Evolutionary conservation across 2,113 vertebrate species (phyloP).

Genomic region (Sylvilagus bachmani): DNA sequence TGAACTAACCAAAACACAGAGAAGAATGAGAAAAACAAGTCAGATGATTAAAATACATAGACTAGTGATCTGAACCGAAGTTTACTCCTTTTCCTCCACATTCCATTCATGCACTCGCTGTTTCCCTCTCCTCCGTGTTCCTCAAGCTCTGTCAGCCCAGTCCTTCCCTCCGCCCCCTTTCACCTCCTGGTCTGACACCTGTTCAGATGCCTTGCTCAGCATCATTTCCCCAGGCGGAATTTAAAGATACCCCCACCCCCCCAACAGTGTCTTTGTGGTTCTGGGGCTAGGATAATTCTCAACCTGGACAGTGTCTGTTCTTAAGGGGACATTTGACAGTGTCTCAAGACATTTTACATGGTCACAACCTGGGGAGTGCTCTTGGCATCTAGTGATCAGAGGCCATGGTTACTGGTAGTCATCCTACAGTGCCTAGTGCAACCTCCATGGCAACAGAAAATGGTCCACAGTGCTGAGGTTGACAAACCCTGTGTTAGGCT

Average conservation of each 20-base stretch:
- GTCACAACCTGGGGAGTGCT: background rate
- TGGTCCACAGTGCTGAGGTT: background rate
- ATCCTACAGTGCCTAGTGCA: background rate
- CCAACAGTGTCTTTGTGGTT: background rate
- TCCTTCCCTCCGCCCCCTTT: background rate
- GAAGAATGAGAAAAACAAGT: background rate
- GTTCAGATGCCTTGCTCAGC: background rate
- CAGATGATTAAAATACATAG: background rate
- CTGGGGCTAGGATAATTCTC: background rate
- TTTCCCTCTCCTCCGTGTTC: background rate
- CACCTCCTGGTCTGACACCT: background rate
- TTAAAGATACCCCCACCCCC: background rate
- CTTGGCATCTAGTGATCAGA: background rate
- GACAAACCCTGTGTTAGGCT: background rate
- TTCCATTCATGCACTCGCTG: background rate
- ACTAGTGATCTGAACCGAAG: background rate
- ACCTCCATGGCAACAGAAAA: background rate
- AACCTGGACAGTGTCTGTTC: background rate
- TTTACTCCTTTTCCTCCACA: background rate
- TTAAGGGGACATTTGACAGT: background rate
- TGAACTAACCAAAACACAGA: background rate
- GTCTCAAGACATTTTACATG: background rate
- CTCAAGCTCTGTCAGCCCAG: background rate
- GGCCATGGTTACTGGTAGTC: background rate
- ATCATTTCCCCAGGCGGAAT: background rate